A percentile compares a stretch with the other conserved stretches of the same genome.
phyloP scores from a whole-genome alignment of 92 coral and sea anemone genomes.

The Phenganax subtilis region DNA sequence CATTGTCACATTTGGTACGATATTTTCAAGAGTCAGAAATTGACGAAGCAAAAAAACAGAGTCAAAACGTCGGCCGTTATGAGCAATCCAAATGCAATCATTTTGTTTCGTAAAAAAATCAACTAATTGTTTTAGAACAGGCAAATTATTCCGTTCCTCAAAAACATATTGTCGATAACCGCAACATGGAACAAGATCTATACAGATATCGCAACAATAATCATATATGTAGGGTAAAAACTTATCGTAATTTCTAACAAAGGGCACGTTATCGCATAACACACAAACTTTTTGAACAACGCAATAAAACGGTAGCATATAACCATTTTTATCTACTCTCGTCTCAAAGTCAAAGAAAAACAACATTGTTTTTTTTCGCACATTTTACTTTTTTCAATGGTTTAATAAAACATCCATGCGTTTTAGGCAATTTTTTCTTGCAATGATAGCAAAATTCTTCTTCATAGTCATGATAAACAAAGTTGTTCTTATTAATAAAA shows the following conservation, averaged over 20 bases:
- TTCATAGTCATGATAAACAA: too few relatives aligned
- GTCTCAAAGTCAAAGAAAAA: constrained; percentile 32
- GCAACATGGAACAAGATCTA: neutral
- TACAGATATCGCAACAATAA: neutral
- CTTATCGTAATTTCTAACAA: constrained; percentile 9
- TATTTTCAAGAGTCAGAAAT: constrained; percentile 6
- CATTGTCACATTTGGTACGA: constrained; percentile 5
- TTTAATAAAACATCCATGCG: too few relatives aligned
- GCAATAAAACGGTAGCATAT: constrained; percentile 22
- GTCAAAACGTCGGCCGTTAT: constrained; percentile 34
- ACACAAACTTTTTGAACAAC: constrained; percentile 18
- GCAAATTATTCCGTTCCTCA: neutral
- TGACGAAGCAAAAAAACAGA: constrained; percentile 8
- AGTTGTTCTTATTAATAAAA: too few relatives aligned
- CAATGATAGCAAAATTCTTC: too few relatives aligned
- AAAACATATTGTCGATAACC: constrained; percentile 22
- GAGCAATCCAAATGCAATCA: constrained; percentile 29
- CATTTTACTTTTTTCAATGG: too few relatives aligned
- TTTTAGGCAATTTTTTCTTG: too few relatives aligned
- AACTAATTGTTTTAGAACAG: neutral
- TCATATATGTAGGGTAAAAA: neutral
- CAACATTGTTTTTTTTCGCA: neutral
- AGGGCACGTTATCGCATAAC: neutral
- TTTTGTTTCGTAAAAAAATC: neutral
- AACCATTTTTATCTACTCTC: constrained; percentile 14